phyloP scores from a whole-genome alignment of 1,140 invertebrate species.

The Aricia agestis region DNA sequence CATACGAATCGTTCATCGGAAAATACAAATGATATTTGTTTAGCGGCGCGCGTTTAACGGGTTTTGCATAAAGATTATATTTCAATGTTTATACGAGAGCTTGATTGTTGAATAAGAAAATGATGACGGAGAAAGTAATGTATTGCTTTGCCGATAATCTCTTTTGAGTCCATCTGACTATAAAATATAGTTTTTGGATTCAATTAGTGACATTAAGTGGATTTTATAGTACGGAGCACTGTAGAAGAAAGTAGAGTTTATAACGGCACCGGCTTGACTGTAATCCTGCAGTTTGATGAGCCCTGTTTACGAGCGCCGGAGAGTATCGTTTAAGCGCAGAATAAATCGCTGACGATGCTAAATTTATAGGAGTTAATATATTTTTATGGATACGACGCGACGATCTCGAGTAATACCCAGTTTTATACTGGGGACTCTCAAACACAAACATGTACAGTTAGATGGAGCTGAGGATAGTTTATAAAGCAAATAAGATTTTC shows the following conservation, averaged over 20 bases:
- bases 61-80: constrained; percentile 30
- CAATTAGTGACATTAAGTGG: not conserved
- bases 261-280: constrained; percentile 41
- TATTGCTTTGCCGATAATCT: not conserved
- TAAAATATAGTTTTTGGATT: not conserved
- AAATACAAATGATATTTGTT: constrained; percentile 47
- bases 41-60: constrained; percentile 29
- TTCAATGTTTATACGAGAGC: constrained; percentile 19
- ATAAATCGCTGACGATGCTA: constrained; percentile 59
- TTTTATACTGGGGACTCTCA: constrained; percentile 27
- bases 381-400: constrained; percentile 48
- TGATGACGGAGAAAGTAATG: not conserved
- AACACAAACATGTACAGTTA: constrained; percentile 10
- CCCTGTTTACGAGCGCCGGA: constrained; percentile 50
- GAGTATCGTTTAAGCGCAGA: constrained; percentile 53
- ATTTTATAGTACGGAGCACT: not conserved
- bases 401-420: constrained; percentile 38
- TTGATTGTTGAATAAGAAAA: not conserved
- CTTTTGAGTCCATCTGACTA: not conserved
- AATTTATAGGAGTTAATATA: constrained; percentile 63
- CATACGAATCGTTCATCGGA: constrained; percentile 43
- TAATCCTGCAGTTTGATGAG: constrained; percentile 49
- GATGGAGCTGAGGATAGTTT: not conserved
- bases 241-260: constrained; percentile 26
- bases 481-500: not conserved